Base-by-base conservation (phyloP, 2,113 vertebrate genomes). In the Circaetus cinerascens region DNA sequence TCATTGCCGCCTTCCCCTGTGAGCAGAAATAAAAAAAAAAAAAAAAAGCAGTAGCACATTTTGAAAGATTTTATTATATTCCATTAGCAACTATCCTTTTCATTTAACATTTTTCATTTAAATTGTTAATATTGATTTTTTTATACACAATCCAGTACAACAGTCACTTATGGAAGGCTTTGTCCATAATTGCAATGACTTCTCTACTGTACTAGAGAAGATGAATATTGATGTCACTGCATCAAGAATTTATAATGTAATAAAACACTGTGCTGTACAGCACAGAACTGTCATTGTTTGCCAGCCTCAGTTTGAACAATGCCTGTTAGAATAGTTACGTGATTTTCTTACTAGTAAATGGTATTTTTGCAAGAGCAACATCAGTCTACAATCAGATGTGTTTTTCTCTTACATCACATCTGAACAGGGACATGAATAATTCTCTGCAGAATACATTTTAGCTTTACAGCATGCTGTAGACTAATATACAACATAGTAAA, bases 91-190 rank as follows among this genome's bases (percentile, higher is more conserved):
- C 57, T 69, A 84, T 16, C 13, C n/a, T 89, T 92, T 94, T 91
- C 51, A 76, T 86, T 94, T 81, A 93, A 22, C 22, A 57, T 95
- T 97, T 96, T 96, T 91, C 36, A 94, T 90, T 87, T 79, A 85
- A 97, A 95, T 81, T 90, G 74, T 88, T 97, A 88, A 78, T 95
- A 95, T 94, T 94, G 90, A 95, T 95, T 90, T 93, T 81, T 92
- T 60, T 67, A 53, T 62, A 68, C 62, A 92, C 59, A 91, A 59
- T 53, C 27, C 57, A 88, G 48, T 78, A 74, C 29, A 93, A 88
- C 67, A 95, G 69, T 88, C 84, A 96, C 55, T 88, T 85, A 40
- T 55, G 68, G 74, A 91, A 88, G 53, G 48, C 51, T 96, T 93
- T 95, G 50, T 73, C 95, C 84, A 51, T 95, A 94, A 96, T 86